phyloP scores from a whole-genome alignment of 2,113 vertebrate genomes.

The Arvicanthis niloticus region DNA sequence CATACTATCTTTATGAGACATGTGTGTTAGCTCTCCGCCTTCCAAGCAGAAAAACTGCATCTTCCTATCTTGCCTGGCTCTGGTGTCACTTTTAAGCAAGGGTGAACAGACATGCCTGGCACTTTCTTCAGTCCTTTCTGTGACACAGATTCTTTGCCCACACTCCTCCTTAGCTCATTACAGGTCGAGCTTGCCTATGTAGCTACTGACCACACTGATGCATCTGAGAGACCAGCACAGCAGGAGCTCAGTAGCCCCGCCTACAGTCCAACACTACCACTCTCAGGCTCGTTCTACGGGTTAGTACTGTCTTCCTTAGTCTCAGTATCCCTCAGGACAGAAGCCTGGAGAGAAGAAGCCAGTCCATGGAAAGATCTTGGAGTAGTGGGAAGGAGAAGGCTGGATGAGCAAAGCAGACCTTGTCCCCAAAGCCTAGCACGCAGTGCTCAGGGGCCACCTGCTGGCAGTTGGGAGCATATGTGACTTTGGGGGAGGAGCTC shows the following conservation, averaged over 20 bases:
- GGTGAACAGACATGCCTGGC: background rate
- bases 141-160: background rate
- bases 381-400: background rate
- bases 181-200: background rate
- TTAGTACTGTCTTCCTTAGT: background rate
- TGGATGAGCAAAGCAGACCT: background rate
- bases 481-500: slow-evolving; percentile 18
- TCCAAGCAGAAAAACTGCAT: background rate
- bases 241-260: no score
- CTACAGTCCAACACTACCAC: background rate
- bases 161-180: background rate
- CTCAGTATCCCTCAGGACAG: background rate
- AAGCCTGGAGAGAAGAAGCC: background rate
- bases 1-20: background rate
- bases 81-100: background rate
- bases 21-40: background rate
- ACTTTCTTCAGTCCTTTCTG: background rate
- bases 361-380: background rate
- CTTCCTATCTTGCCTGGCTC: background rate
- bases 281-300: background rate
- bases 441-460: slow-evolving; percentile 84
- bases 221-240: background rate
- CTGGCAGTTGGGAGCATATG: slow-evolving; percentile 72
- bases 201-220: background rate
- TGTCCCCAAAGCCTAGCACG: slow-evolving; percentile 48